Evolutionary conservation across 1,140 invertebrate species (phyloP).

Genomic region (Bicyclus anynana): DNA sequence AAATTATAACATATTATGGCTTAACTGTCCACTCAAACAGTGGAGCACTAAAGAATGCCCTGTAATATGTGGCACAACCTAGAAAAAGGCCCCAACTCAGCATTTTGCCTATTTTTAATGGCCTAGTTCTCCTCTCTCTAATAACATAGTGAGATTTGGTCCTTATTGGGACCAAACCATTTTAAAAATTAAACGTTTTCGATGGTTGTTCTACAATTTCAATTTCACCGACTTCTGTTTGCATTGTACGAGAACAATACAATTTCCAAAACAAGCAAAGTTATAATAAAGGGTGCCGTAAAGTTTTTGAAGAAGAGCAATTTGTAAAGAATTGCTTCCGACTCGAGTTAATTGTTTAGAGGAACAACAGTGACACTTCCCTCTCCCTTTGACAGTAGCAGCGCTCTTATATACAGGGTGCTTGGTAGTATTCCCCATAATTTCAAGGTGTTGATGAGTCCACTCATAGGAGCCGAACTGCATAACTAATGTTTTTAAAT

Average conservation of each 20-base stretch:
- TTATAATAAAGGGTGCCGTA: constrained; percentile 18
- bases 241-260: constrained; percentile 16
- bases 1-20: too few relatives aligned
- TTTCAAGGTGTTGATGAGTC: too few relatives aligned
- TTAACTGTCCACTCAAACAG: too few relatives aligned
- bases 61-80: too few relatives aligned
- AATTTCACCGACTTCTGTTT: constrained; percentile 11
- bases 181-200: neutral
- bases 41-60: too few relatives aligned
- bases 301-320: constrained; percentile 23
- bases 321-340: constrained; percentile 24
- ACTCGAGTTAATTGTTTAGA: constrained; percentile 21
- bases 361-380: constrained; percentile 17
- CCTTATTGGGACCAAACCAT: neutral
- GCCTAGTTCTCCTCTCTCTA: too few relatives aligned
- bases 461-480: too few relatives aligned
- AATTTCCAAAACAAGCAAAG: constrained; percentile 25
- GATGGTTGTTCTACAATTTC: constrained; percentile 3
- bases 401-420: neutral
- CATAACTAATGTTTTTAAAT: too few relatives aligned
- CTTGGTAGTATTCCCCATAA: too few relatives aligned
- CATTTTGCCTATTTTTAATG: too few relatives aligned
- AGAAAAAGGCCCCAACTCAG: too few relatives aligned
- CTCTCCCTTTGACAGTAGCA: neutral
- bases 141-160: too few relatives aligned